Evolutionary conservation across 2,113 vertebrate species (phyloP).

Genomic region (Dipodomys spectabilis): DNA sequence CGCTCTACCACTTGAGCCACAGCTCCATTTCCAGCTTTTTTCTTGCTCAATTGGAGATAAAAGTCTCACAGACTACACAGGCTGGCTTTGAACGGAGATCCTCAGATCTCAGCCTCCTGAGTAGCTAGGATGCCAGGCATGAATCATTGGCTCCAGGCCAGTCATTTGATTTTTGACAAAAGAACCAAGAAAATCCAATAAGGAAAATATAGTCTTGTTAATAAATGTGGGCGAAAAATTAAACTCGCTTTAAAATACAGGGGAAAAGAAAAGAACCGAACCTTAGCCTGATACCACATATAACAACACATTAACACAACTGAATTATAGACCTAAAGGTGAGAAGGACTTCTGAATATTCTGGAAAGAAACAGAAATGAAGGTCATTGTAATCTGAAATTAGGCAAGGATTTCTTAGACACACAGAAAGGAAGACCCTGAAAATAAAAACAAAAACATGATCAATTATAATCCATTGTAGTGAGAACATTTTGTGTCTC

Average conservation of each 20-base stretch:
- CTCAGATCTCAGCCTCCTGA: too few species aligned
- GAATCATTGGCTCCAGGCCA: too few species aligned
- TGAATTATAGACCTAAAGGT: background rate
- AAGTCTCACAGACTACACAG: too few species aligned
- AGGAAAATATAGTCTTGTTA: background rate
- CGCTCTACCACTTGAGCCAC: too few species aligned
- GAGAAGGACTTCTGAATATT: background rate
- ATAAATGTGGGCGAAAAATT: background rate
- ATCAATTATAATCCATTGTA: background rate
- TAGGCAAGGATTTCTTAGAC: constrained; percentile 7
- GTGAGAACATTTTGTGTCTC: background rate
- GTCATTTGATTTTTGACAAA: background rate
- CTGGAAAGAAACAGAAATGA: background rate
- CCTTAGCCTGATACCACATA: background rate
- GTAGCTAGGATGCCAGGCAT: too few species aligned
- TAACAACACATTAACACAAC: background rate
- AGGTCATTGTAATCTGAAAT: background rate
- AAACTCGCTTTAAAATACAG: background rate
- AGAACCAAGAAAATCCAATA: background rate
- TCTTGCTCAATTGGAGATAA: too few species aligned
- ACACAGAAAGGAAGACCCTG: background rate
- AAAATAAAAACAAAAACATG: background rate
- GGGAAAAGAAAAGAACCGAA: background rate
- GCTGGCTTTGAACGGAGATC: too few species aligned
- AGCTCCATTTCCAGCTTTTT: too few species aligned